Conservation (phyloP, 2,113 vertebrate species). For the Bos indicus region DNA sequence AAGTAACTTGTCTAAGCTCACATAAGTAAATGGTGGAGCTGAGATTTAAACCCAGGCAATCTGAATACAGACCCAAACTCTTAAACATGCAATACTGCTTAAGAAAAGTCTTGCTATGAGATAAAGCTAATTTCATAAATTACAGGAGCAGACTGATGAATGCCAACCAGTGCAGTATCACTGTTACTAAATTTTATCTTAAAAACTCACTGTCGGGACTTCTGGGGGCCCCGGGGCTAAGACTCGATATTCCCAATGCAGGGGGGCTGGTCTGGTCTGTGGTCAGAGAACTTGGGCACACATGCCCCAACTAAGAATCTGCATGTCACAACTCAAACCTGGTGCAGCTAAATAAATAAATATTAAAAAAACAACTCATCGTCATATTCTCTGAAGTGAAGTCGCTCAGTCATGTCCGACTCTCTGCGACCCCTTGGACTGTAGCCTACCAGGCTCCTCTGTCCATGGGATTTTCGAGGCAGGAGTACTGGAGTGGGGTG, state of each 20-base stretch:
- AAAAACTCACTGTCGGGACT: constrained; percentile 23
- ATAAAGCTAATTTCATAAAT: constrained; percentile 56
- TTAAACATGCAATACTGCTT: not conserved
- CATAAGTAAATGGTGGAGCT: not conserved
- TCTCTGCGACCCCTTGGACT: too few relatives aligned
- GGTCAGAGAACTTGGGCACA: not conserved
- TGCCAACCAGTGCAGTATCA: constrained; percentile 47
- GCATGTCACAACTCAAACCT: not conserved
- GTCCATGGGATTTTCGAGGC: too few relatives aligned
- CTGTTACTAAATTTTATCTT: constrained; percentile 57
- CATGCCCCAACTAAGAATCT: not conserved
- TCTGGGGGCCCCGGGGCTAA: not conserved
- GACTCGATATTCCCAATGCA: not conserved
- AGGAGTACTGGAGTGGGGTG: too few relatives aligned
- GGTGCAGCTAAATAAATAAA: not conserved
- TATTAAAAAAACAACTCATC: not conserved
- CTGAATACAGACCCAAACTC: not conserved
- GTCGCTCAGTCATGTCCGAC: too few relatives aligned
- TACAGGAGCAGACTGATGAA: constrained; percentile 44
- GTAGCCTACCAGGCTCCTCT: too few relatives aligned
- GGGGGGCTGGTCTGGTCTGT: not conserved
- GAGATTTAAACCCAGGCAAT: not conserved
- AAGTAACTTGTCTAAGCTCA: not conserved
- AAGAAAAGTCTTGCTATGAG: not conserved
- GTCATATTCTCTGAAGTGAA: constrained; percentile 48